A percentile compares a stretch with the other conserved stretches of the same genome.
These are phyloP conservation scores for Exocentrus adspersus DNA, from an alignment of 2,888 invertebrate genomes.

Conservation along the genomic window DNA sequence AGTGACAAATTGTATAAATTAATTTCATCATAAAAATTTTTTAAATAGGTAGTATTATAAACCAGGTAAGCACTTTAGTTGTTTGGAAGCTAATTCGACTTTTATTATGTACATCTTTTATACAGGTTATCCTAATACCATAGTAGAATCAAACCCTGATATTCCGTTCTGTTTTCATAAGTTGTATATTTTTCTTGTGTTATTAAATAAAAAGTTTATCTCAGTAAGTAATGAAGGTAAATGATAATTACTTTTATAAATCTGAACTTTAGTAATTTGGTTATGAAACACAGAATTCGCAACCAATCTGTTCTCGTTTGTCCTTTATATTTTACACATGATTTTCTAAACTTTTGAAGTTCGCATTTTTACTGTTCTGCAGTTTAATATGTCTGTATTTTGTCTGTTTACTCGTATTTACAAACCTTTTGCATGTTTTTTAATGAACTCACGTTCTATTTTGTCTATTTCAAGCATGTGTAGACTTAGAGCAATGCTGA, in stretches of 20 bases:
- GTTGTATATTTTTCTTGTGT: too few species aligned
- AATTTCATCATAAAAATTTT: too few species aligned
- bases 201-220: too few species aligned
- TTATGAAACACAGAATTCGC: neutral
- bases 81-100: too few species aligned
- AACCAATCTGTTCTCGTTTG: neutral
- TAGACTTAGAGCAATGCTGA: slow-evolving; percentile 5
- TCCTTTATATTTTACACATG: slow-evolving; percentile 15
- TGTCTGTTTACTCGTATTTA: slow-evolving; percentile 35
- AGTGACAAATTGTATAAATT: too few species aligned
- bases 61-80: too few species aligned
- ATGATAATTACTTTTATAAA: slow-evolving; percentile 25
- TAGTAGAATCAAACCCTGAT: too few species aligned
- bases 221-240: too few species aligned
- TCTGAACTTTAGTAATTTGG: neutral
- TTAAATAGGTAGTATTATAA: too few species aligned
- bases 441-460: slow-evolving; percentile 1
- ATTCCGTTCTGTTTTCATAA: too few species aligned
- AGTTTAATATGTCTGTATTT: slow-evolving; percentile 44
- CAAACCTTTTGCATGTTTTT: slow-evolving; percentile 35
- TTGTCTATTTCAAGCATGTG: slow-evolving; percentile 15
- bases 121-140: too few species aligned
- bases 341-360: slow-evolving; percentile 18
- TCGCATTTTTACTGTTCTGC: slow-evolving; percentile 39
- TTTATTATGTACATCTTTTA: too few species aligned